Conservation (phyloP, 2,797 vertebrate species). For the Amblyraja radiata region DNA sequence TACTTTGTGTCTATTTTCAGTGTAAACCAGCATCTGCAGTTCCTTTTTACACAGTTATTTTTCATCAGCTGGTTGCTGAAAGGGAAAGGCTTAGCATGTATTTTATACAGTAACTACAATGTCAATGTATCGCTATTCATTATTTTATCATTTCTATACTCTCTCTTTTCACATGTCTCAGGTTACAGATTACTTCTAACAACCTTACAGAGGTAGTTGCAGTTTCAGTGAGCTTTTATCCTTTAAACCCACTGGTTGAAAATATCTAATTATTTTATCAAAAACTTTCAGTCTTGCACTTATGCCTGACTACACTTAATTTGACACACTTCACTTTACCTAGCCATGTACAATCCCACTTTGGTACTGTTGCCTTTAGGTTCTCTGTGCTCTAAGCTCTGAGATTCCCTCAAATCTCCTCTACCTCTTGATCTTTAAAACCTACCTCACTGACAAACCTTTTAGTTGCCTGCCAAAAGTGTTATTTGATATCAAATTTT, state of each 20-base stretch:
- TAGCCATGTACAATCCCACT: neutral
- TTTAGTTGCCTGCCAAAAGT: neutral
- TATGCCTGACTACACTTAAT: too few relatives aligned
- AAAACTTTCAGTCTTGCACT: neutral
- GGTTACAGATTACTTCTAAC: neutral
- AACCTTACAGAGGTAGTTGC: neutral
- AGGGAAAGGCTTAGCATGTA: neutral
- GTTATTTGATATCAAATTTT: neutral
- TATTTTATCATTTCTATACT: neutral
- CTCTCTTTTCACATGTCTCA: neutral
- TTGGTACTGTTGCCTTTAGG: neutral
- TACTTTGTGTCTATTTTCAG: too few relatives aligned
- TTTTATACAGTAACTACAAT: neutral
- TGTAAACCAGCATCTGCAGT: too few relatives aligned
- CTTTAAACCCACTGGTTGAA: neutral
- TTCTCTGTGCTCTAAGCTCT: neutral
- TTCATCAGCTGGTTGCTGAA: neutral
- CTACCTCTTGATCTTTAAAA: neutral
- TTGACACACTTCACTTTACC: neutral
- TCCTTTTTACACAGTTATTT: neutral
- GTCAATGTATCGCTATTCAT: neutral
- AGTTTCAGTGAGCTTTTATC: neutral
- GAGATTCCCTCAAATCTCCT: neutral
- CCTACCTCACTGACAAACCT: neutral
- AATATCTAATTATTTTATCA: neutral